Evolutionary conservation across 2,113 vertebrate genomes (phyloP).

Genomic region (Xenotilapia longispinis): DNA sequence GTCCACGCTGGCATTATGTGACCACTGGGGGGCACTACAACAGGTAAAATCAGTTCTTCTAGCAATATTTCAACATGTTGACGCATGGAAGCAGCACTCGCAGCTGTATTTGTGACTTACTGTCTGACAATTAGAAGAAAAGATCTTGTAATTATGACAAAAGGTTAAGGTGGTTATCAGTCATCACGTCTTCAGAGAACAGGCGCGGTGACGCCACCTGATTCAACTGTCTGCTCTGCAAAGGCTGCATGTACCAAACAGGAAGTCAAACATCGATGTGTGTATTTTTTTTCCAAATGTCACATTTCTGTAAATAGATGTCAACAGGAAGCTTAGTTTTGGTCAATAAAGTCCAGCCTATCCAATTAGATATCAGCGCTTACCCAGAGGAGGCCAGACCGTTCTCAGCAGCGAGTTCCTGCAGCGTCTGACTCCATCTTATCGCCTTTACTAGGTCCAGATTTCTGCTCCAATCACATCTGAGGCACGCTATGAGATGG

Average conservation of each 20-base stretch:
- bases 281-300: neutral
- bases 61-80: neutral
- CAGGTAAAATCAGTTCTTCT: neutral
- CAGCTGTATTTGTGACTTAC: neutral
- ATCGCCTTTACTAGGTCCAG: neutral
- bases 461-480: neutral
- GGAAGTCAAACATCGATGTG: neutral
- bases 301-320: neutral
- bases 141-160: neutral
- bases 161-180: neutral
- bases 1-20: neutral
- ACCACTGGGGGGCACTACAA: neutral
- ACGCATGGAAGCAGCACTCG: neutral
- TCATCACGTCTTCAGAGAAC: neutral
- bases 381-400: neutral
- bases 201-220: neutral
- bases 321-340: neutral
- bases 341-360: neutral
- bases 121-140: neutral
- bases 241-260: neutral
- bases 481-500: neutral
- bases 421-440: neutral
- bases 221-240: neutral
- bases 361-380: neutral
- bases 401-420: neutral